Base-by-base conservation (phyloP, 2,888 invertebrate species). In the Acrobasis consociella region DNA sequence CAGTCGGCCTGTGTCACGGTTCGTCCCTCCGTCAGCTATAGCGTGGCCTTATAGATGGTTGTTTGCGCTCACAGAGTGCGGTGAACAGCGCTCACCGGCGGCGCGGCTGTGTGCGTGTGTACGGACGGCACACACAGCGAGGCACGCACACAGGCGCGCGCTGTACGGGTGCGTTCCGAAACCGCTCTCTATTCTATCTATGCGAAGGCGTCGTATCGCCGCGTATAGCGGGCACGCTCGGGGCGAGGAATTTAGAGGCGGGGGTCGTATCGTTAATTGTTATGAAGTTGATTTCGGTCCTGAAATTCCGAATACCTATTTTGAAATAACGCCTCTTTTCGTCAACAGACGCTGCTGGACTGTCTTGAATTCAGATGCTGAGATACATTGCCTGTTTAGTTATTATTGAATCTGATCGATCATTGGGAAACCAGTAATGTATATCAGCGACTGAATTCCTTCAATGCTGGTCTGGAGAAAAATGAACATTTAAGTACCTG, bases 31-130 rank as follows among this genome's bases (percentile, higher is more conserved):
- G 91, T 90, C 91, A 85, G 90, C 91, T 91, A 92, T 91, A 92
- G 91, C 92, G 92, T 92, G 92, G 92, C 92, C 92, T 92, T 92
- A 92, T 92, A 92, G 92, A 91, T 92, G 92, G 92, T 92, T 92
- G 92, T 92, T 92, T 92, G 92, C 92, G 92, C 92, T 92, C 91
- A 92, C 92, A 92, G 92, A 92, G 92, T 92, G 92, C 92, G 91
- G 92, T 92, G 92, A 92, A 92, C 92, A 92, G 92, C 91, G 92
- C 91, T 91, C 91, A 91, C 91, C 91, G 91, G 89, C 85, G 77
- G 69, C 78, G 75, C 65, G 80, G 49, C 72, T 75, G 91, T 92
- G 91, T 91, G 91, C 72, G 89, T 74, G 86, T 71, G 72, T 79
- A 75, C 70, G 81, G 77, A 67, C 67, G 71, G 77, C 85, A 78